These are phyloP conservation scores for Resseliella maxima DNA, from an alignment of 2,888 invertebrate species.

Conservation along the genomic window DNA sequence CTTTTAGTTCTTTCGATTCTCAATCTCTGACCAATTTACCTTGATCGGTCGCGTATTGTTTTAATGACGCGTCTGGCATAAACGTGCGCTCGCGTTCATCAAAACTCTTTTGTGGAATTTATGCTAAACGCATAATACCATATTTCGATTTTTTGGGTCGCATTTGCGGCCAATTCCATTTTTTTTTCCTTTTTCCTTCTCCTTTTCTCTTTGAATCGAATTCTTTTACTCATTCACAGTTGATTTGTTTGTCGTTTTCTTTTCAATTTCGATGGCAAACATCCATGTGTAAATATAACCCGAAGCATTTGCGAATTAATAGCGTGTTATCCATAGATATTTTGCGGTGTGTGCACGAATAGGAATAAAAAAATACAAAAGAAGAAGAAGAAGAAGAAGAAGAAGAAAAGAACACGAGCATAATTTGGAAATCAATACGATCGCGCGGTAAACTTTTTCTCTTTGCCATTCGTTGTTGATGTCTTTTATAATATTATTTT, in stretches of 20 bases:
- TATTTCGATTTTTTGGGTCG: conserved; percentile 50
- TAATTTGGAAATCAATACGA: conserved; percentile 3
- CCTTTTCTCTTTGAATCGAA: no score
- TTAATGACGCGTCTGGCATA: conserved; percentile 46
- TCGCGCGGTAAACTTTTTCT: background rate
- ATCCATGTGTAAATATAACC: conserved; percentile 49
- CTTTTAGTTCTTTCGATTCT: no score
- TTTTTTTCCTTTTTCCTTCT: background rate
- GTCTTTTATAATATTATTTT: conserved; percentile 30
- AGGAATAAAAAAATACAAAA: no score
- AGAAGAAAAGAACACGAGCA: background rate
- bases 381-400: background rate
- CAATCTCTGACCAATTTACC: no score
- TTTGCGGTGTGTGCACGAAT: background rate
- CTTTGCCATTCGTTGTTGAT: background rate
- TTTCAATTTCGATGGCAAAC: background rate
- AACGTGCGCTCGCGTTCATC: conserved; percentile 29
- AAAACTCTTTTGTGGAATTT: conserved; percentile 7
- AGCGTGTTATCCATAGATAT: conserved; percentile 6
- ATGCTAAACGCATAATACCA: conserved; percentile 49
- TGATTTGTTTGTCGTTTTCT: background rate
- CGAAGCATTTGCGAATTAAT: conserved; percentile 42
- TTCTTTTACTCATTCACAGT: no score
- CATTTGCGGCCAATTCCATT: background rate
- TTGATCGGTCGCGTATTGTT: conserved; percentile 27